A percentile compares a stretch with the other conserved stretches of the same genome.
phyloP scores from a whole-genome alignment of 2,113 vertebrate genomes.

The Psilopsiagon aurifrons region DNA sequence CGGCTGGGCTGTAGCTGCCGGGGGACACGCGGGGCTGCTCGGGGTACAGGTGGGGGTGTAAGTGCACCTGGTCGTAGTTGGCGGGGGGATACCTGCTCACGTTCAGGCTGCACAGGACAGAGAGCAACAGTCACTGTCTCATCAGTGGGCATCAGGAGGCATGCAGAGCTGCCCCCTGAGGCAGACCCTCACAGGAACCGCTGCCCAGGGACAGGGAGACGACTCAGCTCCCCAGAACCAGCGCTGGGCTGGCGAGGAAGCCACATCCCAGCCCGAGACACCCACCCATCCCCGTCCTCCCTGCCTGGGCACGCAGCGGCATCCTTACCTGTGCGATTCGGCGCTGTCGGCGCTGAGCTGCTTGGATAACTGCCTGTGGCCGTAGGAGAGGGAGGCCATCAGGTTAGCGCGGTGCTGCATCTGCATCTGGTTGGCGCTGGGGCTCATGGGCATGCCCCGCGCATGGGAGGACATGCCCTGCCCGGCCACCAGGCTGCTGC shows the following conservation, averaged over 20 bases:
- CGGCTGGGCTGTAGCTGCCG: conserved; percentile 81
- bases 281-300: background rate
- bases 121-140: background rate
- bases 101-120: conserved; percentile 77
- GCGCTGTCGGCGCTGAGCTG: conserved; percentile 97
- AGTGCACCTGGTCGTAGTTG: conserved; percentile 92
- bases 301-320: background rate
- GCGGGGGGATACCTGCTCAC: conserved; percentile 85
- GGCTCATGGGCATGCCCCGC: conserved; percentile 68
- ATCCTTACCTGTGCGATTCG: conserved; percentile 91
- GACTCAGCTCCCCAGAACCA: fast-evolving
- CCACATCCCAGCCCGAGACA: fast-evolving
- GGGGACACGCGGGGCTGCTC: conserved; percentile 78
- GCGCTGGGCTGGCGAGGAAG: fast-evolving
- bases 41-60: conserved; percentile 81
- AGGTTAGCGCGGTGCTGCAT: conserved; percentile 85
- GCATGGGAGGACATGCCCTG: conserved; percentile 34
- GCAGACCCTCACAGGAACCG: background rate
- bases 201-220: background rate
- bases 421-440: conserved; percentile 75
- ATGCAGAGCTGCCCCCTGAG: background rate
- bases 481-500: conserved; percentile 48
- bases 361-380: conserved; percentile 93
- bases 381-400: conserved; percentile 84
- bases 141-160: background rate